Percentiles rank a stretch among this genome's conserved stretches.
Conservation (phyloP, 2,888 invertebrate genomes). For the Flabesymbios commensalis region DNA sequence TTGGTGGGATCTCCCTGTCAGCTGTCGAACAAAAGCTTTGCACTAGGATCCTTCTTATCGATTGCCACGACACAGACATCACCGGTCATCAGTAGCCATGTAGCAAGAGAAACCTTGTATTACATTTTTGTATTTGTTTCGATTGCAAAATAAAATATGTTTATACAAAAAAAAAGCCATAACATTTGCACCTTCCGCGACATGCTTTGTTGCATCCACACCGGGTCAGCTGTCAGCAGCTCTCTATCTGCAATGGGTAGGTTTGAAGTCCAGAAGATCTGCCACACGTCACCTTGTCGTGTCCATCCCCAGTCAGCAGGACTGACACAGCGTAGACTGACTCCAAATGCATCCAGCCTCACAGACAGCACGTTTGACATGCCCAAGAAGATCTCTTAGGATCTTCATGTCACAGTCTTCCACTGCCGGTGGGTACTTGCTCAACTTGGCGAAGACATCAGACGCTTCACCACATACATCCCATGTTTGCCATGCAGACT, state of each 20-base stretch:
- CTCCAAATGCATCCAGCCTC: conserved; percentile 29
- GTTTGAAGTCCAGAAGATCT: not conserved
- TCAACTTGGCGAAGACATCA: conserved; percentile 17
- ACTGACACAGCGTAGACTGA: not conserved
- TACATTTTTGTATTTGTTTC: too few species aligned
- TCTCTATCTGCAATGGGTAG: not conserved
- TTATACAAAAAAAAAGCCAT: too few species aligned
- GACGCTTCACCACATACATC: conserved; percentile 26
- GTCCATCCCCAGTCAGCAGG: conserved; percentile 4
- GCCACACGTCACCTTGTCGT: not conserved
- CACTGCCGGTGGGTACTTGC: conserved; percentile 16
- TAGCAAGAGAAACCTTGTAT: too few species aligned
- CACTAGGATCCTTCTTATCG: too few species aligned
- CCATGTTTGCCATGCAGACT: conserved; percentile 38
- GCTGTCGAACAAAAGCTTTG: too few species aligned
- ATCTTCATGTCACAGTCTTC: conserved; percentile 18
- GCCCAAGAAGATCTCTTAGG: conserved; percentile 26
- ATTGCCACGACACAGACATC: too few species aligned
- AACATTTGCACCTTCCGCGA: not conserved
- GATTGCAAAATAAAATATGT: too few species aligned
- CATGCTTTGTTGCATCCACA: not conserved
- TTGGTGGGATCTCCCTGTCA: too few species aligned
- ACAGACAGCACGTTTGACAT: conserved; percentile 30
- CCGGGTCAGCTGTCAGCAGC: not conserved
- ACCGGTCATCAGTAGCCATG: too few species aligned